A percentile compares a stretch with the other conserved stretches of the same genome.
Conservation (phyloP, 2,888 invertebrate genomes). For the Augochlorella aurata region DNA sequence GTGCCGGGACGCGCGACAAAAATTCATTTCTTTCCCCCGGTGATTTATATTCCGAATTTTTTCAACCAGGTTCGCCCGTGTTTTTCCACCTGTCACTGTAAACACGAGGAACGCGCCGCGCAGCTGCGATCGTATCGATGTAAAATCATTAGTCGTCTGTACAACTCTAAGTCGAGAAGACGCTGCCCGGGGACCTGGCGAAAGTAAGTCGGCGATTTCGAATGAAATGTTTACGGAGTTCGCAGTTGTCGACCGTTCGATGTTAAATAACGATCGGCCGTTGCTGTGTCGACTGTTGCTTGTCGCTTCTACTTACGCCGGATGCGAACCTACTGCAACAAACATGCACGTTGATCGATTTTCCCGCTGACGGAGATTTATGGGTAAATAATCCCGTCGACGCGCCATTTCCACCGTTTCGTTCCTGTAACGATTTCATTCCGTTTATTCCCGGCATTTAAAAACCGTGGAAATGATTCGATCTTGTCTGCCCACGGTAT, state of each 20-base stretch:
- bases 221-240: background rate
- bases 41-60: background rate
- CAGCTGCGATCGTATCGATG: background rate
- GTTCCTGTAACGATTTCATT: background rate
- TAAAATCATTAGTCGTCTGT: background rate
- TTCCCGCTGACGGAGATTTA: background rate
- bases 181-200: background rate
- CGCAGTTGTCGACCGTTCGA: background rate
- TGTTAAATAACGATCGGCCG: background rate
- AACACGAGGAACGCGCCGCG: background rate
- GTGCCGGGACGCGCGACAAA: background rate
- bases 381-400: background rate
- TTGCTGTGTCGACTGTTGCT: background rate
- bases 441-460: background rate
- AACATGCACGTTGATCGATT: background rate
- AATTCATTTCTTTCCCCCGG: background rate
- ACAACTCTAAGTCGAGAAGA: background rate
- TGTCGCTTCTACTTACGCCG: background rate
- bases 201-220: background rate
- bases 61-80: background rate
- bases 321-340: background rate
- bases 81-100: background rate
- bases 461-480: background rate
- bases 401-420: background rate
- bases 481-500: too few relatives aligned